These are phyloP conservation scores for Crocidura indochinensis DNA, from an alignment of 2,797 vertebrate species.

Conservation along the genomic window DNA sequence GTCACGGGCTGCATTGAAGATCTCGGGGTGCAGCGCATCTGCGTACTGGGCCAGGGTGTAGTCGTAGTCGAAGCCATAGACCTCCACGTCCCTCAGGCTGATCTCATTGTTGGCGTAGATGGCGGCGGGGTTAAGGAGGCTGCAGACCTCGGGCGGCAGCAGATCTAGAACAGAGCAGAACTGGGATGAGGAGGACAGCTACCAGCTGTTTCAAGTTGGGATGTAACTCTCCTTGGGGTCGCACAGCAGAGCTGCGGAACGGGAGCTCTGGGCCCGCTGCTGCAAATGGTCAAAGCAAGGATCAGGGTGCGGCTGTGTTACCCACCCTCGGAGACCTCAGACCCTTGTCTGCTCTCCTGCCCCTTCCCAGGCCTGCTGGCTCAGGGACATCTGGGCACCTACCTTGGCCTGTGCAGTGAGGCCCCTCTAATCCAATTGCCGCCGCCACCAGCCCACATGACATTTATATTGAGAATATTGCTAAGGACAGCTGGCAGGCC, in stretches of 20 bases:
- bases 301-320: not conserved
- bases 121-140: constrained; percentile 90
- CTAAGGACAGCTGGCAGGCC: constrained; percentile 66
- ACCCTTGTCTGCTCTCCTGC: not conserved
- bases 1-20: constrained; percentile 91
- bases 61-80: constrained; percentile 93
- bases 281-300: not conserved
- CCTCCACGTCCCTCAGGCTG: constrained; percentile 91
- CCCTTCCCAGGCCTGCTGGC: not conserved
- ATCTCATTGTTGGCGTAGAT: constrained; percentile 93
- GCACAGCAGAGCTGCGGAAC: not conserved
- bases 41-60: constrained; percentile 92
- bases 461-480: constrained; percentile 79
- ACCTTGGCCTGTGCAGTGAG: not conserved
- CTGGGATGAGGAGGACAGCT: not conserved
- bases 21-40: constrained; percentile 91
- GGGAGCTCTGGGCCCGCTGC: not conserved
- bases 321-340: not conserved
- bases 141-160: constrained; percentile 92
- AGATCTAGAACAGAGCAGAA: constrained; percentile 88
- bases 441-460: constrained; percentile 51
- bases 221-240: not conserved
- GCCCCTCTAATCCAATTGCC: constrained; percentile 78
- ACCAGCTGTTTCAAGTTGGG: not conserved
- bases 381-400: constrained; percentile 9